Percentiles rank a stretch among this genome's conserved stretches.
These are phyloP conservation scores for Chrysaora quinquecirrha DNA, from an alignment of 30 jellyfish, hydroid and myxozoan genomes.

Conservation along the genomic window DNA sequence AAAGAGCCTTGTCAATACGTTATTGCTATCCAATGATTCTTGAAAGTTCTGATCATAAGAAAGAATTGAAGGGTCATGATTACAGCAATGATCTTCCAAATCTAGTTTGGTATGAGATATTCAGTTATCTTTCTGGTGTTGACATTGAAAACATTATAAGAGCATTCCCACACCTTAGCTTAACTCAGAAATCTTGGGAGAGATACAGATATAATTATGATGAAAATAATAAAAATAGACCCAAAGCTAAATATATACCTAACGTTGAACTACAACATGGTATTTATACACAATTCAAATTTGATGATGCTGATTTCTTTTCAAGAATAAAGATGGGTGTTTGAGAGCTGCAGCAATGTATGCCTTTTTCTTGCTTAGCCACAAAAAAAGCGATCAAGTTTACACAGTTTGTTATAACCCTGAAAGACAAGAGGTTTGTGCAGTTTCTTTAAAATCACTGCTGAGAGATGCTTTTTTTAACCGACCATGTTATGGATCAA, in stretches of 20 bases:
- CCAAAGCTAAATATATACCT: conserved; percentile 21
- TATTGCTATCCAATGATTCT: conserved; percentile 52
- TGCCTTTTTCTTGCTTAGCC: conserved; percentile 60
- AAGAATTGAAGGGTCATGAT: background rate
- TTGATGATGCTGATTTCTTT: conserved; percentile 36
- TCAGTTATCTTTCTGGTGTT: conserved; percentile 17
- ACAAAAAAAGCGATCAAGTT: conserved; percentile 13
- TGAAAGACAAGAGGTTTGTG: conserved; percentile 35
- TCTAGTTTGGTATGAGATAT: conserved; percentile 44
- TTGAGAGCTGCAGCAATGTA: conserved; percentile 69
- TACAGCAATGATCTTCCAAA: conserved; percentile 18
- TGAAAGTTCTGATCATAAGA: too few relatives aligned
- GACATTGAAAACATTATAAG: conserved; percentile 34
- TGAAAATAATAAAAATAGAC: background rate
- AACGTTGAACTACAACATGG: conserved; percentile 27
- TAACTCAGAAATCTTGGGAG: conserved; percentile 33
- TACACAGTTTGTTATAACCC: conserved; percentile 54
- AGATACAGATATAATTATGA: background rate
- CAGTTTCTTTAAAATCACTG: conserved; percentile 26
- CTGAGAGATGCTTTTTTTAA: conserved; percentile 20
- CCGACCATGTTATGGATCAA: conserved; percentile 46
- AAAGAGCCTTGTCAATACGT: conserved; percentile 64
- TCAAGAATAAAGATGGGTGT: conserved; percentile 47
- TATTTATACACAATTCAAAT: conserved; percentile 23
- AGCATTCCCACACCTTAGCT: conserved; percentile 13